These are phyloP conservation scores for Podocnemis expansa DNA, from an alignment of 2,113 vertebrate species.

Conservation along the genomic window DNA sequence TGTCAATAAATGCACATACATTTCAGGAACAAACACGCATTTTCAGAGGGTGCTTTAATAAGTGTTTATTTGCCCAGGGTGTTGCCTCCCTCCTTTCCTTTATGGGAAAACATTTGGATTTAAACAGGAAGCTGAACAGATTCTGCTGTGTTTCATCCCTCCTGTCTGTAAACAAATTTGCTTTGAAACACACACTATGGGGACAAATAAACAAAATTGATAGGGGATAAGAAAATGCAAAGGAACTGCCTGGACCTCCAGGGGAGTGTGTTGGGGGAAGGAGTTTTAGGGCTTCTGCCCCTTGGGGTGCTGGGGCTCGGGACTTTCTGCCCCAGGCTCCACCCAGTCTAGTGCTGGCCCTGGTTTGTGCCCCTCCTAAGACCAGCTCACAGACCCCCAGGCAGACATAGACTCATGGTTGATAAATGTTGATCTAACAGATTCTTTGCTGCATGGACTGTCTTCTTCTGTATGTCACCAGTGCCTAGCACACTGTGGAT, in stretches of 20 bases:
- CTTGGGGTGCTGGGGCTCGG: too few species aligned
- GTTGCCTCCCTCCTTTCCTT: conserved; percentile 47
- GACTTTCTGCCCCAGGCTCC: too few species aligned
- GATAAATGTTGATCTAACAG: not conserved
- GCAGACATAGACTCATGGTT: too few species aligned
- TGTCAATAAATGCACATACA: conserved; percentile 23
- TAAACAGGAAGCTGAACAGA: conserved; percentile 19
- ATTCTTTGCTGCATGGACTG: not conserved
- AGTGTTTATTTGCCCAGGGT: conserved; percentile 50
- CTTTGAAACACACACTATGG: not conserved
- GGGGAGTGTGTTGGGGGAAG: not conserved
- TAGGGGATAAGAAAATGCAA: not conserved
- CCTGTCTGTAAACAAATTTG: not conserved
- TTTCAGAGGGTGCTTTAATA: conserved; percentile 47
- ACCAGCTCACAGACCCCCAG: too few species aligned
- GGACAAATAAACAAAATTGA: not conserved
- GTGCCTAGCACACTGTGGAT: not conserved
- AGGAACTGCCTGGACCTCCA: fast-evolving
- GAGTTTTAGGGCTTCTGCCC: too few species aligned
- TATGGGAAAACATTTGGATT: conserved; percentile 55
- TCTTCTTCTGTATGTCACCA: not conserved
- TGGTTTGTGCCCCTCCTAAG: too few species aligned
- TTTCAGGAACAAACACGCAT: conserved; percentile 56
- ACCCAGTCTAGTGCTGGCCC: too few species aligned
- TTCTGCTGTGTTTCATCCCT: not conserved